Base-by-base conservation (phyloP, 2,888 invertebrate species). In the Crocallis elinguaria region DNA sequence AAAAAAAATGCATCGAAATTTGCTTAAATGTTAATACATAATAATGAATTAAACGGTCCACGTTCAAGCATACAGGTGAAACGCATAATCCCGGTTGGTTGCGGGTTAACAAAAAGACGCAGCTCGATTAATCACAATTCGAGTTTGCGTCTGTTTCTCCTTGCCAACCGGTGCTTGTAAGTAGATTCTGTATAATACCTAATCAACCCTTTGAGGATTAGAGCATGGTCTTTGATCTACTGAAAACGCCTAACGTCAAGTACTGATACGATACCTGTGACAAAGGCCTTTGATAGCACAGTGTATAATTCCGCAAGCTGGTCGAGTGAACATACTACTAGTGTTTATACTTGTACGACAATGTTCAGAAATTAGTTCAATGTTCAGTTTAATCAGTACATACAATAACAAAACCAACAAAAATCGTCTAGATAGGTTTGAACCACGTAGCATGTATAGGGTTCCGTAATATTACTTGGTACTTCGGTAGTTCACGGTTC, bases 251-350 rank as follows among this genome's bases (percentile, higher is more conserved):
- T 13, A 8, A 13, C 13, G 14, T 27, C 19, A 36, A 11, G 12
- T 17, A 45, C 44, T 44, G 44, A 8, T 36, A 5, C 12, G 2
- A 36, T 12, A 36, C 36, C 13, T 29, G 19, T 45, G 6, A 17
- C 35, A 36, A 36, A 21, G 32, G 42, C 36, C 41, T 49, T 33
- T 46, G 42, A 42, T 43, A 27, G 38, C 36, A 32, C 13, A 38
- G 21, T 30, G 21, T 25, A 49, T 57, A 44, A 51, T 48, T 53
- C 30, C 23, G 25, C 37, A 35, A 39, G 17, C 44, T 27, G 27
- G 27, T 42, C 16, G 12, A 48, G 11, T 17, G 32, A 17, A 37
- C 46, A 29, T 19, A 27, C 27, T 35, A 49, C 35, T 35, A 35
- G 29, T 4, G 29, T 29, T 29, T 29, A 12, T 12, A 29, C 29